A percentile compares a stretch with the other conserved stretches of the same genome.
Evolutionary conservation across 1,140 invertebrate species (phyloP).

Genomic region (Drosophila ananassae): DNA sequence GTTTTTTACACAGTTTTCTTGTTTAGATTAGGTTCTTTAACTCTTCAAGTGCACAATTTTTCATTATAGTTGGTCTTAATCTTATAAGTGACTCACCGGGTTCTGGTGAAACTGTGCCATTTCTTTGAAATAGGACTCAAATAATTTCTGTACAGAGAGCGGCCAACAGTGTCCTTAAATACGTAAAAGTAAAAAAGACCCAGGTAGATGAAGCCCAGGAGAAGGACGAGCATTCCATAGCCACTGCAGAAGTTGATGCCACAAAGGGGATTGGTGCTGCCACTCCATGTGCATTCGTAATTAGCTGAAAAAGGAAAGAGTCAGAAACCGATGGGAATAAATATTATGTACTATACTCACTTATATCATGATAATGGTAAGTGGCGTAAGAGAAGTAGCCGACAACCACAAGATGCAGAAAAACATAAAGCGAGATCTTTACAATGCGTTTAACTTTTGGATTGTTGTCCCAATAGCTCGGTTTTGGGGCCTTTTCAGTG

Average conservation of each 20-base stretch:
- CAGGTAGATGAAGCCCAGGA: constrained; percentile 87
- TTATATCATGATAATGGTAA: constrained; percentile 68
- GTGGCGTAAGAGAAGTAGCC: constrained; percentile 75
- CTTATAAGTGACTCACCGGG: constrained; percentile 9
- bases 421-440: constrained; percentile 26
- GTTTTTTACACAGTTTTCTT: too few relatives aligned
- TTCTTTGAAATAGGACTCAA: constrained; percentile 55
- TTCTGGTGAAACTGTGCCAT: constrained; percentile 82
- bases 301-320: constrained; percentile 6
- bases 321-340: neutral
- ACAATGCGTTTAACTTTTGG: constrained; percentile 31
- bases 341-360: constrained; percentile 36
- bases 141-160: constrained; percentile 74
- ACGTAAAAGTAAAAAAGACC: constrained; percentile 88
- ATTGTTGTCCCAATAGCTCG: constrained; percentile 14
- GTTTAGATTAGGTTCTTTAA: too few relatives aligned
- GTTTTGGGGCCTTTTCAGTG: neutral
- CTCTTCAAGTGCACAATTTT: neutral
- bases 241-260: constrained; percentile 87
- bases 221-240: constrained; percentile 89
- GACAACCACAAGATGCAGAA: constrained; percentile 52
- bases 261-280: constrained; percentile 25
- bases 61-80: neutral
- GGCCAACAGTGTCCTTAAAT: constrained; percentile 86
- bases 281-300: constrained; percentile 32